Evolutionary conservation across 2,113 vertebrate genomes (phyloP), one percentile per base, ranked within the genome.

Genomic region (Cyanocitta stelleri): DNA sequence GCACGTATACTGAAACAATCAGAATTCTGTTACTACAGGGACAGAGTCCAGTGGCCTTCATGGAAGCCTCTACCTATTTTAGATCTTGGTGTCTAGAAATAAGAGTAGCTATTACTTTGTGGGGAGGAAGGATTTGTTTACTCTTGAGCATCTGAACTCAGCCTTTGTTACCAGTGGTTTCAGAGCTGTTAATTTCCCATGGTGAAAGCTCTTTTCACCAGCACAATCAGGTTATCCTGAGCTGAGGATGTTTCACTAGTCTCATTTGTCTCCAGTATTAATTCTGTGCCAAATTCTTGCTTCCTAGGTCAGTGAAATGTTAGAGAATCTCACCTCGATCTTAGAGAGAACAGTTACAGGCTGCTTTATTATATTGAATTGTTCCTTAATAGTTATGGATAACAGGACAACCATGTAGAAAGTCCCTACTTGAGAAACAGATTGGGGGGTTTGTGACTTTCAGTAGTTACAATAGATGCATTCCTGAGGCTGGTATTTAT

Each of bases 161-260:
- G 16, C 41, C 54, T 88, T 87, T 94, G 80, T 89, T 87, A 72
- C 73, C 3, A 4, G 19, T 64, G 84, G 30, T 72, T 90, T 85
- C 78, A 85, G 82, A 87, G 71, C 44, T 66, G 58, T 75, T 93
- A 64, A 82, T 93, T 95, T 95, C 74, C 66, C 46, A 62, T n/a
- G 44, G 75, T 49, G 55, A 93, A 89, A 85, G 66, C 58, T 72
- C 62, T 76, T 64, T 84, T 87, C 85, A 89, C 62, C 37, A 82
- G 69, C 66, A 66, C 66, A 75, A 79, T 85, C 71, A 74, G 92
- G 44, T 89, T 72, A 56, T 78, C 32, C 56, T 61, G 68, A 87
- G 52, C 59, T 75, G 71, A 94, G 75, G 74, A 85, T 5, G 3
- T 85, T 95, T 87, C 56, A 48, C 63, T 83, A 41, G 54, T 80